phyloP scores from a whole-genome alignment of 2,797 vertebrate genomes.

The Peromyscus attwateri region DNA sequence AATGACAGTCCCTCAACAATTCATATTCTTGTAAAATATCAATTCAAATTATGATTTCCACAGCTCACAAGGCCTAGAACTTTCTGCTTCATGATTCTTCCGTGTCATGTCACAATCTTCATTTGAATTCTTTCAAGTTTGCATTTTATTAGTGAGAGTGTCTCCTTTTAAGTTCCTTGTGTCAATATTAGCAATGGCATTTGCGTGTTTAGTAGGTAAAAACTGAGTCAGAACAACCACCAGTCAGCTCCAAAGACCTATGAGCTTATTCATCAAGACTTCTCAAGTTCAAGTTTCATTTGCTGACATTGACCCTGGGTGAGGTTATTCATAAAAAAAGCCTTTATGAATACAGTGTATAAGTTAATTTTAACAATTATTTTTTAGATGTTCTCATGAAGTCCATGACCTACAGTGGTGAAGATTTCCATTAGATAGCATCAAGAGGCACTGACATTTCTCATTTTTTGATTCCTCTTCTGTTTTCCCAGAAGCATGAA shows the following conservation, averaged over 20 bases:
- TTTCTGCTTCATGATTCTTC: slow-evolving; percentile 54
- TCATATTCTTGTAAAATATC: slow-evolving; percentile 52
- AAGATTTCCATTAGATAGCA: slow-evolving; percentile 67
- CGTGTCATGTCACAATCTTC: slow-evolving; percentile 42
- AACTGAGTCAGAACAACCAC: slow-evolving; percentile 72
- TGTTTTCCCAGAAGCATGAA: slow-evolving; percentile 77
- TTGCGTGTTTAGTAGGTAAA: slow-evolving; percentile 75
- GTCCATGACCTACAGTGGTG: slow-evolving; percentile 51
- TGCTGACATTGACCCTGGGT: slow-evolving; percentile 74
- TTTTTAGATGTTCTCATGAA: slow-evolving; percentile 71
- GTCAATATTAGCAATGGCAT: slow-evolving; percentile 72
- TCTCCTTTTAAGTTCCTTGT: slow-evolving; percentile 72
- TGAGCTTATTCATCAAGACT: slow-evolving; percentile 59
- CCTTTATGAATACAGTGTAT: slow-evolving; percentile 77
- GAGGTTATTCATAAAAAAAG: slow-evolving; percentile 75
- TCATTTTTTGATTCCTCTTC: slow-evolving; percentile 77
- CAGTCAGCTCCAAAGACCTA: slow-evolving; percentile 6
- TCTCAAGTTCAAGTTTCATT: slow-evolving; percentile 78
- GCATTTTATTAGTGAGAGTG: slow-evolving; percentile 73
- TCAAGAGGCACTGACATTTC: slow-evolving; percentile 81
- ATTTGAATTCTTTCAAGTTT: slow-evolving; percentile 73
- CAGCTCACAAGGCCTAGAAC: neutral
- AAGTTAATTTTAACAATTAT: slow-evolving; percentile 81
- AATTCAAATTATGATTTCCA: slow-evolving; percentile 49
- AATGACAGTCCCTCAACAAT: neutral